Conservation (phyloP, 2,888 invertebrate species). For the Drosophila neutralis region DNA sequence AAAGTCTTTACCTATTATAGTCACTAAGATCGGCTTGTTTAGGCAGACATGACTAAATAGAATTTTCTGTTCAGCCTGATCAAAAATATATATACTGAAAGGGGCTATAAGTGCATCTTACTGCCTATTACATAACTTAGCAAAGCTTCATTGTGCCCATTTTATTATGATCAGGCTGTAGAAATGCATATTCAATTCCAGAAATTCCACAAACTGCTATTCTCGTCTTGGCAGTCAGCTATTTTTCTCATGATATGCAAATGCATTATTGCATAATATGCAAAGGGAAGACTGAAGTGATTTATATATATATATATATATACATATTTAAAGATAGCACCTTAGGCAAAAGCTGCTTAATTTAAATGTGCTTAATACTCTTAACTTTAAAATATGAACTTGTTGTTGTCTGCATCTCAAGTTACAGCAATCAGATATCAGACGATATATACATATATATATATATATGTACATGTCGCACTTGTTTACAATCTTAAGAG, state of each 20-base stretch:
- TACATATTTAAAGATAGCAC: background rate
- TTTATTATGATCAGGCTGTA: background rate
- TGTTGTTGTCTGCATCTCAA: background rate
- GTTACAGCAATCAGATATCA: slow-evolving; percentile 1
- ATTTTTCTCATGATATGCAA: background rate
- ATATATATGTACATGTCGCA: background rate
- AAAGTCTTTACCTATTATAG: background rate
- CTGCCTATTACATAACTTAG: background rate
- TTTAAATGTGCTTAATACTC: background rate
- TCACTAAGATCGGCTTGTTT: background rate
- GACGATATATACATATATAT: background rate
- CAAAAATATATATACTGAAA: background rate
- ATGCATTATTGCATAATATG: background rate
- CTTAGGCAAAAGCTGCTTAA: background rate
- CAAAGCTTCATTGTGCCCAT: background rate
- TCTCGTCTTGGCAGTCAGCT: no score
- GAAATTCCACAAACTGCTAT: background rate
- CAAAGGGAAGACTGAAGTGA: background rate
- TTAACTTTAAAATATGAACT: background rate
- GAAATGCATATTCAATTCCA: background rate
- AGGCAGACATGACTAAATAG: background rate
- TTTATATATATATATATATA: background rate
- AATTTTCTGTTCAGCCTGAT: background rate
- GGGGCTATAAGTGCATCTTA: background rate
- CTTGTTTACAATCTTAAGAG: background rate